Evolutionary conservation across 64 coral and sea anemone genomes (phyloP), one percentile per base, ranked within the genome.

Genomic region (Hydrozoanthus tunicans): DNA sequence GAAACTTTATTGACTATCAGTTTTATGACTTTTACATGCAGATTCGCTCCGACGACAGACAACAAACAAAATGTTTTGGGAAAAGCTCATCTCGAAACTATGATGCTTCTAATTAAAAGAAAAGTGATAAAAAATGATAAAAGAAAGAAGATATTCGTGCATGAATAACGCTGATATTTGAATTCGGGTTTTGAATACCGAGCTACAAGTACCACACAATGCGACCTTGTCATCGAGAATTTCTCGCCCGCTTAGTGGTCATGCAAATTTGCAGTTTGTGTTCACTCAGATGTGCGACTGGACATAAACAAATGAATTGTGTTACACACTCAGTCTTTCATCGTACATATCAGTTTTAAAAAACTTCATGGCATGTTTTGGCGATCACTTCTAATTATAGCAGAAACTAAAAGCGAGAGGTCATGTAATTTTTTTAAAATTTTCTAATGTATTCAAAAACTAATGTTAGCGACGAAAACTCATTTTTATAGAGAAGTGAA

Each of bases 231-330:
- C 43, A 62, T 52, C 59, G 13, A 62, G 7, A 81, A 81, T 12
- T 6, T 53, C 6, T 4, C 55, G 9, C 7, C 17, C 13, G n/a
- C 55, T 6, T 32, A 59, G 69, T 24, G 66, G n/a, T 59, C 66
- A 72, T 43, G 32, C 32, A 43, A 57, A 73, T 86, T 86, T 86
- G 66, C 55, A 73, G 15, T 59, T 73, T 73, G 15, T 26, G 13
- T 59, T 73, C 69, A 73, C 24, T 5, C 17, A 86, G 83, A 86
- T 68, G 51, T 60, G 67, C 54, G 59, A 73, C n/a, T 17, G 84
- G 58, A 60, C 17, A 59, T 74, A 73, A 73, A 74, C 54, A 86
- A 73, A 58, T 23, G n/a, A 26, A 24, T 58, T 12, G 32, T 43
- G 32, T 43, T 43, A 43, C 9, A 58, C 53, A 58, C 23, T 5